These are phyloP conservation scores for Tamandua tetradactyla DNA, from an alignment of 2,797 vertebrate species.

Conservation along the genomic window DNA sequence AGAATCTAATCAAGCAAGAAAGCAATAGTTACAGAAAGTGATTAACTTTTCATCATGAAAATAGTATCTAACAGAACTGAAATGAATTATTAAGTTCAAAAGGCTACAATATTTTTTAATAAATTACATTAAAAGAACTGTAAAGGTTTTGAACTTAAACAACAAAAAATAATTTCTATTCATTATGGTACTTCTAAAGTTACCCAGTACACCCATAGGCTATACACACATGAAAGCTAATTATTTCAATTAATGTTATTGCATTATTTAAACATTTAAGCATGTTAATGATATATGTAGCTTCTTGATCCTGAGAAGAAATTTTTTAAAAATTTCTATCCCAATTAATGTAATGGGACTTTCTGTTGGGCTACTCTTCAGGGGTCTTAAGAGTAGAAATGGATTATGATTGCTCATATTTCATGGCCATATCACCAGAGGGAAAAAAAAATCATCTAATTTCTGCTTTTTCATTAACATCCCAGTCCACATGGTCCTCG, in stretches of 20 bases:
- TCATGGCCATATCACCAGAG: not conserved
- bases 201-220: constrained; percentile 69
- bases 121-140: constrained; percentile 73
- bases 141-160: constrained; percentile 75
- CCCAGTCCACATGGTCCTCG: not conserved
- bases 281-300: constrained; percentile 36
- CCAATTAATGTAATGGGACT: constrained; percentile 35
- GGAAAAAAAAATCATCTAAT: not conserved
- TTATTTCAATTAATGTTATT: constrained; percentile 69
- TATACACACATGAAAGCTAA: constrained; percentile 60
- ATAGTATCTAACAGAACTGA: constrained; percentile 52
- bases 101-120: constrained; percentile 65
- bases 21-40: constrained; percentile 29
- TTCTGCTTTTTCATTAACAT: not conserved
- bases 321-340: constrained; percentile 34
- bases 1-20: constrained; percentile 15
- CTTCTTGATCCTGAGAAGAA: constrained; percentile 33
- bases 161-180: constrained; percentile 73
- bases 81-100: constrained; percentile 66
- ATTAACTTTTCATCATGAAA: constrained; percentile 64
- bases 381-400: not conserved
- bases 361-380: constrained; percentile 9
- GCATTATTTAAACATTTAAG: constrained; percentile 57
- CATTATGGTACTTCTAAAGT: constrained; percentile 71
- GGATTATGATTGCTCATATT: not conserved